phyloP scores from a whole-genome alignment of 1,140 invertebrate species.

The Sminthurinus signatus region DNA sequence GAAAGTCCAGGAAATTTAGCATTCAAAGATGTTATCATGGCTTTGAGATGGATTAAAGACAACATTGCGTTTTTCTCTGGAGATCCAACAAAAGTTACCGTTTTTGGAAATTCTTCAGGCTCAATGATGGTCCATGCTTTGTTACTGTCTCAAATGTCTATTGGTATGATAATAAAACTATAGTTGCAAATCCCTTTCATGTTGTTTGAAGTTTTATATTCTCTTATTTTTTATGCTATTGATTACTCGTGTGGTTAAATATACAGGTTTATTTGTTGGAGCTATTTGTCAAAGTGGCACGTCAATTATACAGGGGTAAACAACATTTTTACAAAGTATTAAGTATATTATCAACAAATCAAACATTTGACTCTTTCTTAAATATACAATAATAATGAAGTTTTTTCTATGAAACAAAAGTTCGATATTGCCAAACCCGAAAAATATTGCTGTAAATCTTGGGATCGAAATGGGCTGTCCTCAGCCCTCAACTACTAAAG shows the following conservation, averaged over 20 bases:
- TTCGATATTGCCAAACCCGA: too few species aligned
- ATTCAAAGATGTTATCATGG: slow-evolving; percentile 17
- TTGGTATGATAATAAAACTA: too few species aligned
- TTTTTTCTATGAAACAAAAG: too few species aligned
- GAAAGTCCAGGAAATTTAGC: slow-evolving; percentile 21
- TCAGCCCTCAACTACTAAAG: neutral
- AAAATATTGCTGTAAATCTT: neutral
- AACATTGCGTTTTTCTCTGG: slow-evolving; percentile 20
- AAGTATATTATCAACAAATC: too few species aligned
- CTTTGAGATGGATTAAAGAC: slow-evolving; percentile 21
- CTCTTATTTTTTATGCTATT: too few species aligned
- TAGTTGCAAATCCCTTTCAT: too few species aligned
- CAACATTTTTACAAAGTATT: too few species aligned
- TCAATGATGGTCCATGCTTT: slow-evolving; percentile 1
- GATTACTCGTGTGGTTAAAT: too few species aligned
- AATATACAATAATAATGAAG: too few species aligned
- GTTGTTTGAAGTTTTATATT: too few species aligned
- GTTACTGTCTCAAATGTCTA: slow-evolving; percentile 15
- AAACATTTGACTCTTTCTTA: too few species aligned
- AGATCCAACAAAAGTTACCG: slow-evolving; percentile 9
- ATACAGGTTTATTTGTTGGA: neutral
- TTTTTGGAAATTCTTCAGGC: slow-evolving; percentile 17
- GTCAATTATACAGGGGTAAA: too few species aligned
- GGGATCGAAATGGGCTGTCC: neutral
- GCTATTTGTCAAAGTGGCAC: neutral